Base-by-base conservation (phyloP, 2,888 invertebrate species). In the Eilema depressum region DNA sequence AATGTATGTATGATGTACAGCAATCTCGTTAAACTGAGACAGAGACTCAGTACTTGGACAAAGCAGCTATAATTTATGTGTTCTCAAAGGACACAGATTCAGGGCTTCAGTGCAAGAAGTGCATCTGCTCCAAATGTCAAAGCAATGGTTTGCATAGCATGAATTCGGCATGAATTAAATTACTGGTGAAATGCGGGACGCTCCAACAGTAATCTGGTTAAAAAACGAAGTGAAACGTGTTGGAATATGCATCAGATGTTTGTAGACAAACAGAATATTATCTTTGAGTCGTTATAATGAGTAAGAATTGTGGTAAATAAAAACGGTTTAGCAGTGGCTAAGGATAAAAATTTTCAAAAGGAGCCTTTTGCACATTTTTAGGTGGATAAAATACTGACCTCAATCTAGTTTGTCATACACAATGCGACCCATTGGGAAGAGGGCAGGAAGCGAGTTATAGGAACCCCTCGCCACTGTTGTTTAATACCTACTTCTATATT, bases 171-270 rank as follows among this genome's bases (percentile, higher is more conserved):
- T 53, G 53, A 53, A 53, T 53, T n/a, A 62, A 62, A 63, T 76
- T 73, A 76, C 66, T 47, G 66, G 64, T 66, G 41, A 53, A n/a
- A 53, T 69, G 57, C 25, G 26, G 20, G 56, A 37, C n/a, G 37
- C 10, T 57, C 11, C 14, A 11, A 25, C 17, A 25, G 63, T 69
- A 57, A 69, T 69, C 66, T 68, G 53, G 37, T 68, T 75, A 47
- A 69, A 75, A 75, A 66, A 65, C 12, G n/a, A 66, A 70, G 63
- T 66, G 53, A 10, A 12, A 53, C 10, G 14, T 57, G 63, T 63
- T 70, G 56, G 23, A 33, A 63, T 60, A 66, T 68, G 68, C 41
- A 59, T 62, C 26, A 41, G 37, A 68, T 23, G n/a, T 47, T 63
- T 3, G 62, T 26, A 26, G 47, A 47, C 25, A 28, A 12, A 12